Percentiles rank a stretch among this genome's conserved stretches.
These are phyloP conservation scores for Tyrannus savana DNA, from an alignment of 2,113 vertebrate species.

Conservation along the genomic window DNA sequence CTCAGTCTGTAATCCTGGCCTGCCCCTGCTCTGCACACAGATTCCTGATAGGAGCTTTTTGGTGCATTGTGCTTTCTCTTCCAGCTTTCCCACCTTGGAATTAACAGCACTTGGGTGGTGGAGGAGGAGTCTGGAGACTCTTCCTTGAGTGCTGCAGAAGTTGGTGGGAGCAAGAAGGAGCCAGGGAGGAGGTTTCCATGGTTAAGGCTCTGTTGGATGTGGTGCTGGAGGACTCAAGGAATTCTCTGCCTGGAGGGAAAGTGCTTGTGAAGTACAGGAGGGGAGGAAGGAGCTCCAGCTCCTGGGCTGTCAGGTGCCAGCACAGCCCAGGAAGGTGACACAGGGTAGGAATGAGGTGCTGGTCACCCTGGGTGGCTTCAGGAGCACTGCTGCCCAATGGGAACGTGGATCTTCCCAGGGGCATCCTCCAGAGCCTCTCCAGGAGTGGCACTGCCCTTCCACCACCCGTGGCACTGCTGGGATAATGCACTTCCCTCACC, in stretches of 20 bases:
- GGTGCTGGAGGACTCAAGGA: background rate
- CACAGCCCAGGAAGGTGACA: background rate
- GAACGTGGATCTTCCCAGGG: background rate
- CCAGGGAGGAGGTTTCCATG: background rate
- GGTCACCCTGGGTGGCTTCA: background rate
- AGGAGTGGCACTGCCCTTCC: background rate
- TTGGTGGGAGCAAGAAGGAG: background rate
- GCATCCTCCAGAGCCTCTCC: background rate
- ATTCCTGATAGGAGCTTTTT: background rate
- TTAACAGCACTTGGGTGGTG: accelerated
- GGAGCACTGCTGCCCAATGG: background rate
- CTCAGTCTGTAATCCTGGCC: background rate
- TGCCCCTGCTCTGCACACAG: background rate
- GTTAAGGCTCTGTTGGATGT: background rate
- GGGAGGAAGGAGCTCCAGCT: background rate
- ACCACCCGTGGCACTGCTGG: background rate
- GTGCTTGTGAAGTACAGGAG: background rate
- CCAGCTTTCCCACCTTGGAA: background rate
- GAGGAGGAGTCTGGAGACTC: background rate
- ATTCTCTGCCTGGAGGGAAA: background rate
- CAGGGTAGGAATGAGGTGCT: background rate
- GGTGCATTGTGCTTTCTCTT: background rate
- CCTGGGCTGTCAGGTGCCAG: background rate
- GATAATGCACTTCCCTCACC: background rate
- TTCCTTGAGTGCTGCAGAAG: background rate